Conservation (phyloP, 2,797 vertebrate genomes). For the Acrossocheilus fasciatus region DNA sequence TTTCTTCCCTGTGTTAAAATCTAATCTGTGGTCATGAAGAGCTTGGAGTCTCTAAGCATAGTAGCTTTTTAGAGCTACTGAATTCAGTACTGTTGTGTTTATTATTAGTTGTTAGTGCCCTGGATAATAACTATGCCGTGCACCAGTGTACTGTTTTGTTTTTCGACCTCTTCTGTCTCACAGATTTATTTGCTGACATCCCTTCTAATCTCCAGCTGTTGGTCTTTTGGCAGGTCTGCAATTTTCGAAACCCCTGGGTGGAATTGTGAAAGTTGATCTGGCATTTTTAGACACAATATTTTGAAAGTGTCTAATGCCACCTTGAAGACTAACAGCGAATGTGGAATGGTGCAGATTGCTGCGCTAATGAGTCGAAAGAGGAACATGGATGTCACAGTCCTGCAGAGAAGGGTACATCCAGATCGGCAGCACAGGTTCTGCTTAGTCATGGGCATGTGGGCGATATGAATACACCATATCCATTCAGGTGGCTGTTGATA, state of each 20-base stretch:
- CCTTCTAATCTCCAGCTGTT: conserved; percentile 10
- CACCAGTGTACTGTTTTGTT: neutral
- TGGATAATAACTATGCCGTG: neutral
- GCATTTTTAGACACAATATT: conserved; percentile 14
- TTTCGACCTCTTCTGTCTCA: neutral
- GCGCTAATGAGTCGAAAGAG: neutral
- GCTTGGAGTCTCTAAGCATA: neutral
- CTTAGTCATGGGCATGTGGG: neutral
- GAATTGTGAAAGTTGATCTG: conserved; percentile 12
- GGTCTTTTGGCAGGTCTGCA: neutral
- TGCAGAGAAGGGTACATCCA: neutral
- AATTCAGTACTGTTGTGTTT: neutral
- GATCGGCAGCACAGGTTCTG: neutral
- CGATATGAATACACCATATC: conserved; percentile 34
- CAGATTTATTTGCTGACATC: conserved; percentile 18
- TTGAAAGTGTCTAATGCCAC: conserved; percentile 10
- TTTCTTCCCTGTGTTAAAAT: neutral
- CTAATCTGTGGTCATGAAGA: conserved; percentile 11
- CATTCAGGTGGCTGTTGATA: conserved; percentile 51
- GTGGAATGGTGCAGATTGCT: neutral
- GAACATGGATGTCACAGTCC: neutral
- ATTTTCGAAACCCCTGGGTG: conserved; percentile 25
- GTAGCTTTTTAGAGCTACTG: neutral
- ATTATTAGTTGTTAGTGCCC: neutral
- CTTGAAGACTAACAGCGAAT: neutral